Base-by-base conservation (phyloP, 2,888 invertebrate species). In the Agrilus cyanescens region DNA sequence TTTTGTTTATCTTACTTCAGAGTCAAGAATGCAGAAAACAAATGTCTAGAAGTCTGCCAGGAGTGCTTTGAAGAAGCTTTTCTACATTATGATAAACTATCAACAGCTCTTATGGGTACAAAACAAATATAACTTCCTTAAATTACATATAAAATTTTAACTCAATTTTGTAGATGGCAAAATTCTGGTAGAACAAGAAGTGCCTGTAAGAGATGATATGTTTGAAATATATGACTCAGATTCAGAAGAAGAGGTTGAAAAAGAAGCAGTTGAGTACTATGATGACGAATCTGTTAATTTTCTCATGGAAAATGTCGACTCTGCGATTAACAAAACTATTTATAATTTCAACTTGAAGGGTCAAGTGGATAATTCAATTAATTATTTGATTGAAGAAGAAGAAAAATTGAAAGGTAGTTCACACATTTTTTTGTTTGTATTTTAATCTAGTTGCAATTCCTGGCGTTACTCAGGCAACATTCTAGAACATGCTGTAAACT, bases 321-420 rank as follows among this genome's bases (percentile, higher is more conserved):
- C 65, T n/a, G 55, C 68, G 16, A 49, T 76, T 1, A 67, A 68
- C 40, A 58, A 64, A 0, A 65, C 70, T 0, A 69, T 74, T 65
- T 44, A 48, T 0, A 67, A 71, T 41, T 71, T 62, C 48, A 62
- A 72, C 0, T 52, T 76, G 53, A 68, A 73, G 33, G 57, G 57
- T 0, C 63, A 72, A 1, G 48, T 73, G 6, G 50, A 61, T 1
- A 64, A 65, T 1, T 66, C 73, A 0, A 56, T 67, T 18, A 53
- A 58, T 0, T 59, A 58, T 38, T 42, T 76, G 2, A 57, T 62
- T 1, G 45, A 56, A 0, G 65, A 70, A 35, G 55, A 68, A 3
- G 52, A 60, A 0, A 58, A 54, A n/a, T 49, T 71, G 16, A 60
- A 66, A 50, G 55, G 73, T 72, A 46, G 60, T n/a, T 30, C 35